A percentile compares a stretch with the other conserved stretches of the same genome.
These are phyloP conservation scores for Podocnemis expansa DNA, from an alignment of 2,113 vertebrate species.

Conservation along the genomic window DNA sequence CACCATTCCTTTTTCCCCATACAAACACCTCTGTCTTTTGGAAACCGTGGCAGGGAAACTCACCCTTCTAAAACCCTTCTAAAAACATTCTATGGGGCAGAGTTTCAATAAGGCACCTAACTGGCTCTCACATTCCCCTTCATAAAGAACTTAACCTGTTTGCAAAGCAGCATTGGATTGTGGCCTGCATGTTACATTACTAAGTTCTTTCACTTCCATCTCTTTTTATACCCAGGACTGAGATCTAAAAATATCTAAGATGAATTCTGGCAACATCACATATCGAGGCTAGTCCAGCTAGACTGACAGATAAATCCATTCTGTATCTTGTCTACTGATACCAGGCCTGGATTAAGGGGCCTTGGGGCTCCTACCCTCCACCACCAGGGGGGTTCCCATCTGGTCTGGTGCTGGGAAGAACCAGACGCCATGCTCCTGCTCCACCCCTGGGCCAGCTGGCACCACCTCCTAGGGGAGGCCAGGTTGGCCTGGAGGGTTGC, in stretches of 20 bases:
- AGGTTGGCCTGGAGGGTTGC: no score
- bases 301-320: background rate
- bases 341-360: no score
- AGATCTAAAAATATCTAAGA: conserved; percentile 22
- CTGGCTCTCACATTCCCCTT: conserved; percentile 29
- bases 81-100: conserved; percentile 50
- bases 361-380: no score
- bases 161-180: conserved; percentile 47
- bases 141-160: conserved; percentile 43
- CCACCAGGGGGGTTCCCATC: no score
- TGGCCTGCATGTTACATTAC: background rate
- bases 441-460: no score
- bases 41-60: background rate
- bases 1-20: background rate
- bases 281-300: conserved; percentile 9
- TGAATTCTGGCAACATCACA: conserved; percentile 19
- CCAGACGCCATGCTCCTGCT: no score
- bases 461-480: no score
- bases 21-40: conserved; percentile 23
- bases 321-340: background rate
- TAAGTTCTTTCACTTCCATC: conserved; percentile 26
- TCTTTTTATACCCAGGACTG: background rate
- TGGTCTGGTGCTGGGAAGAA: no score
- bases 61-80: background rate
- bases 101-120: conserved; percentile 52